Base-by-base conservation (phyloP, 2,888 invertebrate species). In the Copidosoma aretas region DNA sequence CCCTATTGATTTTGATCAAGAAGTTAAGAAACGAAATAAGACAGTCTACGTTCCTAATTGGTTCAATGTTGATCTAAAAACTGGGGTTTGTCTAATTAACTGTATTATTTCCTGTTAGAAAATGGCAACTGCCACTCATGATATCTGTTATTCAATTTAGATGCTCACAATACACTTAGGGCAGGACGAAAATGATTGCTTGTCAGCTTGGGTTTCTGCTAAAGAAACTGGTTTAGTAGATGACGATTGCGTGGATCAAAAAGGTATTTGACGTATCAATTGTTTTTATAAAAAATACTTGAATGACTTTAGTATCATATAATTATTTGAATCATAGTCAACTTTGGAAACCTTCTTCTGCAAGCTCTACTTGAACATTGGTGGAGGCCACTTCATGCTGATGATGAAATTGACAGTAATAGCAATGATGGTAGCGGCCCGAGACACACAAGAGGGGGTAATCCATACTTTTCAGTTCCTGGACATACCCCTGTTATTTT, bases 31-130 rank as follows among this genome's bases (percentile, higher is more conserved):
- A 79, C 87, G 94, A 71, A 94, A 93, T 78, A 94, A 96, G 85
- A 92, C 93, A 88, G 92, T 99, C 61, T 97, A 93, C 83, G 97
- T 99, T 78, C 98, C 99, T 39, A 97, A 95, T 86, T 99, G 99
- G 99, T 99, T 99, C 84, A 94, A 94, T 75, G 97, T 98, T 56
- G 99, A 99, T 86, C 89, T 99, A 58, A 99, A 99, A 87, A 98
- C 97, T 69, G 99, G 99, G 72, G 94, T 95, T 85, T 84, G 89
- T 85, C 70, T 39, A 43, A 14, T 25, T 32, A 15, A 63, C 41
- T 41, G 19, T 43, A 0, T 51, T 22, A 22, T 49, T 63, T 24
- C 43, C 17, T 61, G 66, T 25, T 65, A 5, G 8, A 32, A 32
- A 32, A 32, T 60, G 51, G 67, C 21, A 14, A 22, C 22, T 19